Base-by-base conservation (phyloP, 2,888 invertebrate genomes). In the Lobophora halterata region DNA sequence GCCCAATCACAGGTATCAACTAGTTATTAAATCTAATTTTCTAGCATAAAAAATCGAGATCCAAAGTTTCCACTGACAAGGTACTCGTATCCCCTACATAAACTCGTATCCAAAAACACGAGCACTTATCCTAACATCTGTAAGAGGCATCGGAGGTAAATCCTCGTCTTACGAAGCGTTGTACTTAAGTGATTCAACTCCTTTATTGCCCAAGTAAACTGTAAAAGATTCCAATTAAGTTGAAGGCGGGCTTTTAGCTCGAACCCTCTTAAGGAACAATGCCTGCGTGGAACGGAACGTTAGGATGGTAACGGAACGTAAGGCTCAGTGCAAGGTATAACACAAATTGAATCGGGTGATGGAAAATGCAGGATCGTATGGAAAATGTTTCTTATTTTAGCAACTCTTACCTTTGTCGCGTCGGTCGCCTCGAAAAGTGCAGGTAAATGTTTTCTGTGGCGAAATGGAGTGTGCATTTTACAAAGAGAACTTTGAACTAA, bases 171-270 rank as follows among this genome's bases (percentile, higher is more conserved):
- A 47, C 46, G 44, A 36, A 40, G 40, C 34, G 44, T 47, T 49
- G 50, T 51, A 49, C 65, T 65, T 62, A 66, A 65, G 65, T 64
- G 63, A 65, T 66, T 61, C 61, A 52, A 49, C 70, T 60, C 68
- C 71, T 79, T 82, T 79, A 79, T 73, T 65, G 71, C 70, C 61
- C 55, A 68, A 78, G 77, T 79, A 79, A 83, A 85, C 77, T 82
- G 83, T 85, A 81, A 85, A 82, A 83, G 83, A 83, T 79, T 79
- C 79, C 82, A 83, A 85, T 83, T 83, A 85, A 79, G 71, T 43
- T 68, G 61, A 61, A 65, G 59, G 53, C 53, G 49, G 47, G 68
- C 70, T 73, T 71, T 71, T 70, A 74, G 63, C 58, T 55, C 55
- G 49, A 54, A 62, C 65, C 70, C 71, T 72, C 73, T 73, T 67